A percentile compares a stretch with the other conserved stretches of the same genome.
Conservation (phyloP, 2,113 vertebrate genomes). For the Austrofundulus limnaeus region DNA sequence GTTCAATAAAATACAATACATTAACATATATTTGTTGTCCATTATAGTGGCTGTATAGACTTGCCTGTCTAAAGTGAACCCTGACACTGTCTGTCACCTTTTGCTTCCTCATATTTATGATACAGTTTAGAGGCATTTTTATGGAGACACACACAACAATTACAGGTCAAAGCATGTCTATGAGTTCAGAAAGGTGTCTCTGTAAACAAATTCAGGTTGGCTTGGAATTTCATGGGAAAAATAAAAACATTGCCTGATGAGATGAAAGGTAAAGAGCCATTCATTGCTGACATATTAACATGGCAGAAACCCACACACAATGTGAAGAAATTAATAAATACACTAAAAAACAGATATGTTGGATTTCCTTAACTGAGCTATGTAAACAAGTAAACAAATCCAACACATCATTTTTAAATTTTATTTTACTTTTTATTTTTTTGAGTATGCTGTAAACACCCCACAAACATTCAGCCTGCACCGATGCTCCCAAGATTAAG, state of each 20-base stretch:
- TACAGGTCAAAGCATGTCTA: slow-evolving; percentile 59
- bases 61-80: slow-evolving; percentile 22
- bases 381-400: too few relatives aligned
- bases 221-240: slow-evolving; percentile 40
- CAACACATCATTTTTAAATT: too few relatives aligned
- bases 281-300: slow-evolving; percentile 24
- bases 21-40: not conserved
- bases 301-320: not conserved
- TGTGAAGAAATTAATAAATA: slow-evolving; percentile 1
- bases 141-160: slow-evolving; percentile 50
- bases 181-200: slow-evolving; percentile 67
- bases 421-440: too few relatives aligned
- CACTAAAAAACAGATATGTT: too few relatives aligned
- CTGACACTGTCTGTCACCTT: slow-evolving; percentile 40
- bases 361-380: too few relatives aligned
- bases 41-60: not conserved
- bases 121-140: slow-evolving; percentile 55
- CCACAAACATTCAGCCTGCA: slow-evolving; percentile 11
- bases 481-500: slow-evolving; percentile 34
- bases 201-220: slow-evolving; percentile 71
- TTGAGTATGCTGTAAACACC: slow-evolving; percentile 9
- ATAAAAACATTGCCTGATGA: slow-evolving; percentile 54
- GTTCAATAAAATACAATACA: too few relatives aligned
- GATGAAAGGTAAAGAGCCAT: slow-evolving; percentile 36
- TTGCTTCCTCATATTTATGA: slow-evolving; percentile 57